Evolutionary conservation across 2,888 invertebrate genomes (phyloP).

Genomic region (Dasypogon diadema): DNA sequence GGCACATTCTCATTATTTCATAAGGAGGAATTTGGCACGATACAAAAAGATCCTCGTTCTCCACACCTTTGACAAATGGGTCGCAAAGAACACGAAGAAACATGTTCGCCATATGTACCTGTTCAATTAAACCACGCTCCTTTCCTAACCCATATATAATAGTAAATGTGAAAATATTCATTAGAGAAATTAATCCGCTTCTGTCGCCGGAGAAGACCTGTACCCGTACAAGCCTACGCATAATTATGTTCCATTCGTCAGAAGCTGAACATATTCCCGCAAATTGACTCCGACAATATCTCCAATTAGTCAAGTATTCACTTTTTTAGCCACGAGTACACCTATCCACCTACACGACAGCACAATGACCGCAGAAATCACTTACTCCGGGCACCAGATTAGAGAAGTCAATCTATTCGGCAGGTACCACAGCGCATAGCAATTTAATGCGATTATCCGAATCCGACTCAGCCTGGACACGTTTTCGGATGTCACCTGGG

Average conservation of each 20-base stretch:
- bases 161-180: background rate
- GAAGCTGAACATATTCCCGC: constrained; percentile 24
- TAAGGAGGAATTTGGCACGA: no score
- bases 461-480: constrained; percentile 25
- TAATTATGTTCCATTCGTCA: background rate
- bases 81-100: no score
- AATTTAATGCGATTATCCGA: constrained; percentile 42
- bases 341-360: constrained; percentile 22
- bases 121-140: no score
- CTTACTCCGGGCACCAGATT: constrained; percentile 23
- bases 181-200: background rate
- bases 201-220: constrained; percentile 5
- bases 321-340: constrained; percentile 3
- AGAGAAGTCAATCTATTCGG: constrained; percentile 44
- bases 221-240: constrained; percentile 12
- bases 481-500: constrained; percentile 41
- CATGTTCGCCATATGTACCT: no score
- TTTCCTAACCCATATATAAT: no score
- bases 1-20: no score
- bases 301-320: constrained; percentile 45
- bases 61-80: no score
- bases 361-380: constrained; percentile 49
- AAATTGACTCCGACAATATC: constrained; percentile 22
- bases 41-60: no score
- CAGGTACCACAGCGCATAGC: constrained; percentile 17